A percentile compares a stretch with the other conserved stretches of the same genome.
Conservation (phyloP, 2,797 vertebrate genomes). For the Gambusia yucatana region DNA sequence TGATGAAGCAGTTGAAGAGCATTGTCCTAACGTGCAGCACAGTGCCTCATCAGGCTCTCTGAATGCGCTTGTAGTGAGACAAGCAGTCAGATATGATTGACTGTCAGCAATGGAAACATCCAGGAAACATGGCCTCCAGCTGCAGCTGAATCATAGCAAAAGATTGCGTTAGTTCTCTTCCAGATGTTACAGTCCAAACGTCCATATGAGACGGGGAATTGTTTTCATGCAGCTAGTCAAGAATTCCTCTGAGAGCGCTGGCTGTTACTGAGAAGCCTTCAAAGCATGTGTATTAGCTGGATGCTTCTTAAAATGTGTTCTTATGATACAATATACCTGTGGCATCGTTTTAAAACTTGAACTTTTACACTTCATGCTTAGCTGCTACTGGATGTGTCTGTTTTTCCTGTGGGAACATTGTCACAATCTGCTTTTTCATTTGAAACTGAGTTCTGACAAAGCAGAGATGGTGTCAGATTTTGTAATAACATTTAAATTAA, state of each 20-base stretch:
- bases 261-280: constrained; percentile 45
- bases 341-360: constrained; percentile 25
- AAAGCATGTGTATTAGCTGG: constrained; percentile 34
- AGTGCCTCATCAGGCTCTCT: constrained; percentile 45
- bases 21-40: constrained; percentile 58
- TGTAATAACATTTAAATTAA: constrained; percentile 7
- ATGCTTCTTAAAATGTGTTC: constrained; percentile 40
- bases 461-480: constrained; percentile 1
- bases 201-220: constrained; percentile 63
- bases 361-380: constrained; percentile 27
- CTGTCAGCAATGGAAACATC: constrained; percentile 51
- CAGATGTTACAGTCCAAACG: constrained; percentile 63
- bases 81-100: constrained; percentile 51
- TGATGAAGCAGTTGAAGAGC: constrained; percentile 49
- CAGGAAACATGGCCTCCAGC: constrained; percentile 59
- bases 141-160: constrained; percentile 59
- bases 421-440: constrained; percentile 20
- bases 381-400: neutral
- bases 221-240: constrained; percentile 45
- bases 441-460: constrained; percentile 11
- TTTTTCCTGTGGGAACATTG: constrained; percentile 11
- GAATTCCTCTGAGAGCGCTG: constrained; percentile 45
- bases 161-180: constrained; percentile 38
- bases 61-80: constrained; percentile 46
- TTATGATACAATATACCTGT: constrained; percentile 15